phyloP scores from a whole-genome alignment of 2,113 vertebrate species.

The Agapornis roseicollis region DNA sequence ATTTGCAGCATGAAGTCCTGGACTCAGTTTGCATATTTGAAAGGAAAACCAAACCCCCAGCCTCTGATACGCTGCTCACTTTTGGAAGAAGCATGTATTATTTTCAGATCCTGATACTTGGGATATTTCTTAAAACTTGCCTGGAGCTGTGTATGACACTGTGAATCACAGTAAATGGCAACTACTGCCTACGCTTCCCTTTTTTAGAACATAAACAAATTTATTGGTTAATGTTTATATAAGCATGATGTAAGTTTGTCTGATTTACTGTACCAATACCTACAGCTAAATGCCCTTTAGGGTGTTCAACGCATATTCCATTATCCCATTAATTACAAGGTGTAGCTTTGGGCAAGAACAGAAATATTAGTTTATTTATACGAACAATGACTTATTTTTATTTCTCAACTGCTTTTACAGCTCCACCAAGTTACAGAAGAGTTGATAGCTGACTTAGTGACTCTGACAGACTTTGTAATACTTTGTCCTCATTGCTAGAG shows the following conservation, averaged over 20 bases:
- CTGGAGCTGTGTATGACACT: neutral
- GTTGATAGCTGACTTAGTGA: constrained; percentile 50
- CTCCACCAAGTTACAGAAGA: constrained; percentile 31
- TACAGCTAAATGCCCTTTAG: constrained; percentile 48
- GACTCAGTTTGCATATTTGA: rapidly evolving
- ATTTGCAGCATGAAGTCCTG: neutral
- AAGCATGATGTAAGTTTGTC: neutral
- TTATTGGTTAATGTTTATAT: neutral
- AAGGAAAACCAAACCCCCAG: neutral
- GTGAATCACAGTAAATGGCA: constrained; percentile 11
- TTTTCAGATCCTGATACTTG: neutral
- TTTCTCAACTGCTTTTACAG: constrained; percentile 48
- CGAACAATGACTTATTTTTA: constrained; percentile 34
- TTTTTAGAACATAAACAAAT: neutral
- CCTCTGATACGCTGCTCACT: neutral
- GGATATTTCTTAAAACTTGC: neutral
- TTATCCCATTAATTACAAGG: constrained; percentile 52
- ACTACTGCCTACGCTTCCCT: neutral
- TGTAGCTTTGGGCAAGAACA: neutral
- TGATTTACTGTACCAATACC: constrained; percentile 13
- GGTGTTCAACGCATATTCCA: constrained; percentile 22
- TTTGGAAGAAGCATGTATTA: neutral
- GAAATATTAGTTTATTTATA: constrained; percentile 65
- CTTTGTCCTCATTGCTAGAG: constrained; percentile 10
- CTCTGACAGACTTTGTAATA: constrained; percentile 36